A percentile compares a stretch with the other conserved stretches of the same genome.
Evolutionary conservation across 30 jellyfish, hydroid and myxozoan species (phyloP).

Genomic region (Rhopilema esculentum): DNA sequence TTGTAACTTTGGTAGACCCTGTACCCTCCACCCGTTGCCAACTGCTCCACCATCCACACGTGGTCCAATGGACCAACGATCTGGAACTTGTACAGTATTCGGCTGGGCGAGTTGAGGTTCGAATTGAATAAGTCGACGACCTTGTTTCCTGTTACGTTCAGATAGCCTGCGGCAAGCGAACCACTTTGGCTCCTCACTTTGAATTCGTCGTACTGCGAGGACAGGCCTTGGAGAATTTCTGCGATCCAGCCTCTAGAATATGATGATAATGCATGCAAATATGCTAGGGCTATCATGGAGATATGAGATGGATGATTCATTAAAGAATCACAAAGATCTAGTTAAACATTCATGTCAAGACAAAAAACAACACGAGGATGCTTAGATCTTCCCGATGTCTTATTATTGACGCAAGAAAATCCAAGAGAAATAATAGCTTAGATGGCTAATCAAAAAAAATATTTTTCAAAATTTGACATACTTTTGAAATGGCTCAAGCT

Average conservation of each 20-base stretch:
- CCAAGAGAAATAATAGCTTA: too few species aligned
- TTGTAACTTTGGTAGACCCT: constrained; percentile 69
- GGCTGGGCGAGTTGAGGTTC: constrained; percentile 4
- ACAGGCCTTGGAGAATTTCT: constrained; percentile 38
- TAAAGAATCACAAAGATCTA: too few species aligned
- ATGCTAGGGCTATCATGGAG: too few species aligned
- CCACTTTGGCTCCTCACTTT: not conserved
- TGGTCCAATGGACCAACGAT: constrained; percentile 64
- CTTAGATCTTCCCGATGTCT: too few species aligned
- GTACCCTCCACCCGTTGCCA: constrained; percentile 53
- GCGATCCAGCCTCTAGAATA: constrained; percentile 36
- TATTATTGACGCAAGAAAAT: too few species aligned
- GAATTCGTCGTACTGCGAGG: constrained; percentile 26
- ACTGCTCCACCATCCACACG: constrained; percentile 55
- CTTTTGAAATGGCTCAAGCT: too few species aligned
- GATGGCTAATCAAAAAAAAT: too few species aligned
- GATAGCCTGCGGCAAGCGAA: constrained; percentile 15
- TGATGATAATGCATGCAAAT: too few species aligned
- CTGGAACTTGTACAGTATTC: constrained; percentile 38
- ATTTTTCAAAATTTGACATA: too few species aligned
- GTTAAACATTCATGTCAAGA: too few species aligned
- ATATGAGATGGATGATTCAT: too few species aligned
- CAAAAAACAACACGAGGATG: too few species aligned
- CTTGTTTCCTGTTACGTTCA: not conserved
- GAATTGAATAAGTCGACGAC: not conserved